Evolutionary conservation across 2,888 invertebrate species (phyloP).

Genomic region (Meteorus colon): DNA sequence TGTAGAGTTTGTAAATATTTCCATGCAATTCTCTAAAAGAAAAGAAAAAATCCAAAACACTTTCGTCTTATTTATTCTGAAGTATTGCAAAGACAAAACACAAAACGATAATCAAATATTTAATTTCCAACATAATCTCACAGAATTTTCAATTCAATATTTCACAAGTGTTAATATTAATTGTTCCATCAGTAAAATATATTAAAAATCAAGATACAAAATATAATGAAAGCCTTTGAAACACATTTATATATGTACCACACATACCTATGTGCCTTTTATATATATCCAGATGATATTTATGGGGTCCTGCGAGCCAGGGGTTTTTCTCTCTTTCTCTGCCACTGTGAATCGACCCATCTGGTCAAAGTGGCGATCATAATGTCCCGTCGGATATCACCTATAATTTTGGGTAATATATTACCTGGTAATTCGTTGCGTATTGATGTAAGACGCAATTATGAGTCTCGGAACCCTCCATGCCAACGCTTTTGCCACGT

Average conservation of each 20-base stretch:
- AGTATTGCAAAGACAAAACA: too few species aligned
- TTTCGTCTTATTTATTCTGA: too few species aligned
- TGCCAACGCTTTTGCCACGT: slow-evolving; percentile 53
- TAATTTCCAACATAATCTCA: too few species aligned
- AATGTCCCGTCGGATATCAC: slow-evolving; percentile 70
- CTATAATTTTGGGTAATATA: slow-evolving; percentile 73
- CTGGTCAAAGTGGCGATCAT: slow-evolving; percentile 69
- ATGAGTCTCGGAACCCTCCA: slow-evolving; percentile 53
- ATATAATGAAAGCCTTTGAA: slow-evolving; percentile 1
- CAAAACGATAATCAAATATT: too few species aligned
- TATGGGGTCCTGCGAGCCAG: slow-evolving; percentile 39
- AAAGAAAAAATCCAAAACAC: neutral
- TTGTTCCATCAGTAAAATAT: neutral
- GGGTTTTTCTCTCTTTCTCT: slow-evolving; percentile 20
- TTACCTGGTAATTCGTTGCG: slow-evolving; percentile 71
- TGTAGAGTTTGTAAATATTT: neutral
- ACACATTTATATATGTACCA: neutral
- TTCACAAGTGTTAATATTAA: neutral
- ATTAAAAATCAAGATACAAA: slow-evolving; percentile 1
- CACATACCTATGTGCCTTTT: slow-evolving; percentile 16
- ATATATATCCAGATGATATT: slow-evolving; percentile 32
- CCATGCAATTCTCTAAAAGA: neutral
- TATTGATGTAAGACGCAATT: slow-evolving; percentile 70
- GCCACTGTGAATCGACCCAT: slow-evolving; percentile 68
- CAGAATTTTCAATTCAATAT: too few species aligned